Conservation (phyloP, 2,113 vertebrate genomes). For the Colaptes auratus region DNA sequence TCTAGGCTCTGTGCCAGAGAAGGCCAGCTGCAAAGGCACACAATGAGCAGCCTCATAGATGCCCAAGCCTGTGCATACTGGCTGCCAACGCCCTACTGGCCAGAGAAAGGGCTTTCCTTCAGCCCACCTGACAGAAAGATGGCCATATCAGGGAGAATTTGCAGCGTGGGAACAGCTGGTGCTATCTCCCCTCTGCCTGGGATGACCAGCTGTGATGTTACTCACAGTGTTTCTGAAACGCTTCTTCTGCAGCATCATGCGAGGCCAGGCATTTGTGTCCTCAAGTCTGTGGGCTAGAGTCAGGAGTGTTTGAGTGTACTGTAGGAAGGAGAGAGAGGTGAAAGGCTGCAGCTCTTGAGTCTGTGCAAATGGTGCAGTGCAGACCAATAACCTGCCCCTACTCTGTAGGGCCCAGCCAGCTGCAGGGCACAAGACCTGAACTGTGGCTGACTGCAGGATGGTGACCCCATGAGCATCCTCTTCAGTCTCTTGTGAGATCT, state of each 20-base stretch:
- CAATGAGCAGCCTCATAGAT: neutral
- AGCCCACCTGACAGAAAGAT: neutral
- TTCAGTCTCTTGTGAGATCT: neutral
- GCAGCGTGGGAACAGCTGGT: neutral
- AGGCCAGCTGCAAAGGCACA: neutral
- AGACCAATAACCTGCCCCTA: neutral
- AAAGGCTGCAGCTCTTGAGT: neutral
- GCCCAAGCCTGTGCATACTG: neutral
- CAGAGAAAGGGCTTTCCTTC: neutral
- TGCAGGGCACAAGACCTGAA: neutral
- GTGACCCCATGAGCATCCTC: accelerated
- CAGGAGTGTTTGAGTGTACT: neutral
- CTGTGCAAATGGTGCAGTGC: neutral
- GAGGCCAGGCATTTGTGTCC: neutral
- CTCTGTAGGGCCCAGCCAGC: neutral
- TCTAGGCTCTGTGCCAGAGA: neutral
- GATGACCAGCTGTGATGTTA: neutral
- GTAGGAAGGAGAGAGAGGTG: neutral
- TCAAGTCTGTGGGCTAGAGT: neutral
- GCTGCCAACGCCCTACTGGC: neutral
- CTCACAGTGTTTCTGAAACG: neutral
- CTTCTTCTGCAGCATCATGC: neutral
- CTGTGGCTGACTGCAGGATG: neutral
- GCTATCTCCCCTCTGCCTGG: neutral
- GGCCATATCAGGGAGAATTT: neutral